Evolutionary conservation across 1,140 invertebrate genomes (phyloP).

Genomic region (Rhyacophila brunnea): DNA sequence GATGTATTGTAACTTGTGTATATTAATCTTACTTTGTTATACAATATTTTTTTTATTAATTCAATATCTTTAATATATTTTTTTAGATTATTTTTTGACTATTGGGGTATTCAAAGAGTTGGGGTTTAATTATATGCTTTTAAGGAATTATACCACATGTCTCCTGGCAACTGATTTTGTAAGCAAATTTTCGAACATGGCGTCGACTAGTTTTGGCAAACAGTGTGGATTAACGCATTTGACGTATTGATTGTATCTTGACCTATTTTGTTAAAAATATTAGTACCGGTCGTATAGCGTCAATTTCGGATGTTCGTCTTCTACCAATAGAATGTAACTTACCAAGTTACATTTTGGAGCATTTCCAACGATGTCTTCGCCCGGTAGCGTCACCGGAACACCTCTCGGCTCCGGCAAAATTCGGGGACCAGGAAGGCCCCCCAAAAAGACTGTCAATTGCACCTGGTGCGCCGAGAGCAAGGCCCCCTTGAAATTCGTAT

Average conservation of each 20-base stretch:
- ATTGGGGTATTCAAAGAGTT: too few species aligned
- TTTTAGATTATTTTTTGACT: too few species aligned
- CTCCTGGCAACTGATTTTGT: not conserved
- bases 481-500: conserved; percentile 77
- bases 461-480: conserved; percentile 85
- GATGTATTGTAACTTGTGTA: too few species aligned
- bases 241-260: conserved; percentile 12
- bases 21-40: too few species aligned
- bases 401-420: conserved; percentile 55
- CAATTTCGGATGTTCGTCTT: not conserved
- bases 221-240: conserved; percentile 7
- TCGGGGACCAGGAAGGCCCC: conserved; percentile 70
- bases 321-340: conserved; percentile 9
- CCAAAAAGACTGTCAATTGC: conserved; percentile 66
- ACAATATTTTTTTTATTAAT: too few species aligned
- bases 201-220: conserved; percentile 20
- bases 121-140: too few species aligned
- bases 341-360: not conserved
- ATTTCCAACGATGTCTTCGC: conserved; percentile 23
- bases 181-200: conserved; percentile 29
- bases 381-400: conserved; percentile 45
- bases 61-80: too few species aligned
- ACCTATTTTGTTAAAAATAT: not conserved
- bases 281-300: not conserved
- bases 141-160: too few species aligned